Evolutionary conservation across 2,797 vertebrate species (phyloP).

Genomic region (Notolepis coatsorum): DNA sequence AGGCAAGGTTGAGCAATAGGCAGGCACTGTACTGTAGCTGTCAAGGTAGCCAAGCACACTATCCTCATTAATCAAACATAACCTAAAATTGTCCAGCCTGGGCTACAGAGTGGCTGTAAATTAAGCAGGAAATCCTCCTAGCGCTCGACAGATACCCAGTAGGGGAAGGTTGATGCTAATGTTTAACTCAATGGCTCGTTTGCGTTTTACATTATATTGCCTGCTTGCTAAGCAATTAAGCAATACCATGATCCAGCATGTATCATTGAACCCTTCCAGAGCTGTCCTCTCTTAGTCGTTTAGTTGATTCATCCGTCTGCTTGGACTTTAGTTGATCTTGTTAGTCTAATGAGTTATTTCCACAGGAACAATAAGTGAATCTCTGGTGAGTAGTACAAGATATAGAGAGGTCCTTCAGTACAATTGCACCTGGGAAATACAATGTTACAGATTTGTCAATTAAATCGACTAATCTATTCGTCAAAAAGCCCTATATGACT

Average conservation of each 20-base stretch:
- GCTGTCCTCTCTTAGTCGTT: too few relatives aligned
- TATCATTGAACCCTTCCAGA: constrained; percentile 47
- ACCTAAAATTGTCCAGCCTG: constrained; percentile 70
- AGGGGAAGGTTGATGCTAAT: constrained; percentile 6
- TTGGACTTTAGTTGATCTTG: too few relatives aligned
- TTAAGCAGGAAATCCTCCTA: constrained; percentile 28
- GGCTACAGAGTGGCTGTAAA: constrained; percentile 46
- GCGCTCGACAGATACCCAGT: constrained; percentile 21
- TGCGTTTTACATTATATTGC: not conserved
- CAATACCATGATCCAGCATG: constrained; percentile 33
- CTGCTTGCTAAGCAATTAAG: constrained; percentile 12
- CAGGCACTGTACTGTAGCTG: constrained; percentile 30
- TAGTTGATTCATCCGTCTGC: too few relatives aligned
- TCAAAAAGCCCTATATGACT: too few relatives aligned
- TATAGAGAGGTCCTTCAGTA: too few relatives aligned
- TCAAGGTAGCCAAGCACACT: constrained; percentile 54
- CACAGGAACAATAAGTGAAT: too few relatives aligned
- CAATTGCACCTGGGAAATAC: too few relatives aligned
- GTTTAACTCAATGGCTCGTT: constrained; percentile 3
- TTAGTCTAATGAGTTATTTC: too few relatives aligned
- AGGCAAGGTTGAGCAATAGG: constrained; percentile 32
- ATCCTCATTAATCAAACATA: constrained; percentile 70
- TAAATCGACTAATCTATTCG: too few relatives aligned
- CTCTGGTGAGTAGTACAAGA: too few relatives aligned
- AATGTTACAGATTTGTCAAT: too few relatives aligned